Base-by-base conservation (phyloP, 2,113 vertebrate genomes). In the Nycticebus coucang region DNA sequence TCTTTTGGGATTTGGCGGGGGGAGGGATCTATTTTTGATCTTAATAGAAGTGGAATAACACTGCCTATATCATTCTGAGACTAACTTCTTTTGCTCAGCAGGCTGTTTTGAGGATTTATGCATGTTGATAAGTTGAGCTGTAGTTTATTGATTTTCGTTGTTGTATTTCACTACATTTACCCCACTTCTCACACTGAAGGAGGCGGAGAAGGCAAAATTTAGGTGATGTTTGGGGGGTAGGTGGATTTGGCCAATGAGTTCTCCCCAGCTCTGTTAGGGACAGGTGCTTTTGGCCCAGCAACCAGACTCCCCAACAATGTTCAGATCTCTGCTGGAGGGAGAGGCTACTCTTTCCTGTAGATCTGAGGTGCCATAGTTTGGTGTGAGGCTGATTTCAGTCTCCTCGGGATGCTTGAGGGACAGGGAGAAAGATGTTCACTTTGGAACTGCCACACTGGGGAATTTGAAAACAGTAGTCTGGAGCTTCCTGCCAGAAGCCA, bases 391-490 rank as follows among this genome's bases (percentile, higher is more conserved):
- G 60, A 82, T 86, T 87, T 78, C 64, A 33, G 13, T 66, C 45
- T 69, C 80, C 41, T 95, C 33, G 15, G 71, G 45, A 62, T 78
- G 71, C 82, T 53, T 45, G 59, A 83, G 35, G 74, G 14, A 64
- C 13, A 35, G 7, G 53, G 35, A 79, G 37, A 75, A 93, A 57
- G n/a, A 78, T 30, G 28, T n/a, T 89, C 60, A 28, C 57, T 50
- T 64, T 85, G 95, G 69, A 89, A 85, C 90, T 75, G 35, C 26
- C 66, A 89, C 4, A 2, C 50, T 14, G 7, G 41, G 24, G 53
- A 59, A 66, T n/a, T 72, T 79, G 88, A 85, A 95, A 82, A 74
- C 72, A 87, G 62, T 62, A 18, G 75, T 22, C 45, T n/a, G 75
- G 45, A 74, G 50, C 11, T 69, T 45, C 91, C 26, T 0, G 50